Evolutionary conservation across 2,888 invertebrate genomes (phyloP).

Genomic region (Nebria brevicollis): DNA sequence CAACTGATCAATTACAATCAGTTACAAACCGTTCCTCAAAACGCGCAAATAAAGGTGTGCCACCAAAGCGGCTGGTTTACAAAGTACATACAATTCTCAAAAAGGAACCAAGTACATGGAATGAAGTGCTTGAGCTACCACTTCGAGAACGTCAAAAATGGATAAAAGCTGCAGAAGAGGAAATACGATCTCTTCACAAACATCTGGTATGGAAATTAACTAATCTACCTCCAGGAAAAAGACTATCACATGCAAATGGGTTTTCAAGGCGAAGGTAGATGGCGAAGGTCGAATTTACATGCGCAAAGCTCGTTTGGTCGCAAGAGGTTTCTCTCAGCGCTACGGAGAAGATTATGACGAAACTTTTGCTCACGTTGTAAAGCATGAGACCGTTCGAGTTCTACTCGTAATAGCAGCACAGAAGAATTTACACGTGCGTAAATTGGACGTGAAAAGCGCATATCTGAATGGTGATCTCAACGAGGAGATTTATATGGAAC

Average conservation of each 20-base stretch:
- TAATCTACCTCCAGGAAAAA: conserved; percentile 4
- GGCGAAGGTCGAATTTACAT: conserved; percentile 46
- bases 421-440: conserved; percentile 37
- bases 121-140: no score
- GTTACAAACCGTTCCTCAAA: no score
- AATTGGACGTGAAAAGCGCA: conserved; percentile 36
- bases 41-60: no score
- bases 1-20: no score
- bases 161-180: no score
- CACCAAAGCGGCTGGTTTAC: no score
- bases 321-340: conserved; percentile 52
- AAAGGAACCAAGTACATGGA: no score
- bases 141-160: no score
- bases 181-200: no score
- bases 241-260: conserved; percentile 50
- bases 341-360: conserved; percentile 51
- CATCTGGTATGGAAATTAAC: conserved; percentile 1
- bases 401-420: conserved; percentile 46
- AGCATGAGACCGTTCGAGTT: conserved; percentile 49
- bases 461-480: conserved; percentile 47
- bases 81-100: no score
- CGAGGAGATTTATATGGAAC: conserved; percentile 44
- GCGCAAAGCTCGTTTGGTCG: conserved; percentile 49
- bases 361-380: conserved; percentile 51
- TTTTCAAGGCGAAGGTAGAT: conserved; percentile 49